phyloP scores from a whole-genome alignment of 2,113 vertebrate species.

The Pituophis catenifer region DNA sequence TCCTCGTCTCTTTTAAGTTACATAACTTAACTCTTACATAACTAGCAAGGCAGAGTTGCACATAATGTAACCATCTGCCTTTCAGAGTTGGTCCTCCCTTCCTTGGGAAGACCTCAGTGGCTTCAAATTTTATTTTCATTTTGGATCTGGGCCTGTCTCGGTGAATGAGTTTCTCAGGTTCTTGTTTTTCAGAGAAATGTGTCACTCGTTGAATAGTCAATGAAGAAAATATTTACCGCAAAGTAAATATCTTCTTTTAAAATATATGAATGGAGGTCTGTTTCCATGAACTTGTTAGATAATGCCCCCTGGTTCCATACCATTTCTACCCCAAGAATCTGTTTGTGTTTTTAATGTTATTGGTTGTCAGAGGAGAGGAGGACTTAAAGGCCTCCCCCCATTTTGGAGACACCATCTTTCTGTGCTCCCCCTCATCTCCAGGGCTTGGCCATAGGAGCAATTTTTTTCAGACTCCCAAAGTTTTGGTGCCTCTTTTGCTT shows the following conservation, averaged over 20 bases:
- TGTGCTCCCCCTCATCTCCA: too few relatives aligned
- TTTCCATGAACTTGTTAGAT: constrained; percentile 53
- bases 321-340: constrained; percentile 14
- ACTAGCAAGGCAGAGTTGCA: not conserved
- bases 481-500: not conserved
- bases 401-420: not conserved
- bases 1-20: not conserved
- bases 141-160: constrained; percentile 51
- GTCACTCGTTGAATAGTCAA: constrained; percentile 42
- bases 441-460: not conserved
- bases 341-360: not conserved
- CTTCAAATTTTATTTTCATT: constrained; percentile 55
- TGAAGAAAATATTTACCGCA: constrained; percentile 26
- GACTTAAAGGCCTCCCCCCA: not conserved
- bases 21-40: not conserved
- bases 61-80: constrained; percentile 22
- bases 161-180: not conserved
- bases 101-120: constrained; percentile 61
- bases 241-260: constrained; percentile 55
- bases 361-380: not conserved
- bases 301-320: constrained; percentile 38
- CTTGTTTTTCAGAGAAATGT: not conserved
- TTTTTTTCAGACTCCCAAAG: too few relatives aligned
- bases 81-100: constrained; percentile 45
- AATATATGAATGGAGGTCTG: constrained; percentile 61